Evolutionary conservation across 2,113 vertebrate genomes (phyloP), one percentile per base, ranked within the genome.

Genomic region (Cynoglossus semilaevis): DNA sequence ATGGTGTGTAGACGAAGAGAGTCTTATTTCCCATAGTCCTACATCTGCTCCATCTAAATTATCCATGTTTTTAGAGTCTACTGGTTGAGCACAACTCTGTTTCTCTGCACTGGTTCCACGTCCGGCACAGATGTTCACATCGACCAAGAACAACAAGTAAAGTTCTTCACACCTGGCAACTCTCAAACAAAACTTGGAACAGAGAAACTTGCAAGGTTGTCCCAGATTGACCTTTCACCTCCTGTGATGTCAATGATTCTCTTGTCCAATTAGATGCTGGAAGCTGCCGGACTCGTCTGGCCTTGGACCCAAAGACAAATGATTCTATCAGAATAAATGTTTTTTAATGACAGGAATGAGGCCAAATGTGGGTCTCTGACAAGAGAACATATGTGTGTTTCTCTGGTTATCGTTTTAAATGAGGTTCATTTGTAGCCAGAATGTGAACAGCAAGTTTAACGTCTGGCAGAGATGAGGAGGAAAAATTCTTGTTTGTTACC

Each of bases 281-380:
- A 87, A 90, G 77, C 92, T 93, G 92, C 92, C 85, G 90, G 91
- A 87, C 87, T 87, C 81, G 90, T 85, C 74, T 82, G 87, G 87
- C 83, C 73, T 85, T 87, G 90, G 91, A 93, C 92, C 89, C 87
- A 89, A 94, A 96, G 94, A 96, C 93, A 94, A 96, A 97, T 95
- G 93, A 92, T 90, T 91, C 94, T 90, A 94, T 95, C 93, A 95
- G 85, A 91, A 90, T 90, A 94, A 95, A 94, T 95, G 92, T 92
- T 93, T 92, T 91, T 90, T 94, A 96, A 96, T 95, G 91, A 92
- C 85, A 92, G 91, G 76, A 90, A 90, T 90, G 91, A 92, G 89
- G 88, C 84, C 83, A 89, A 88, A 82, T 45, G 61, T 74, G 55
- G 59, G 85, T 74, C 77, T 88, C 85, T 89, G 91, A 69, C 70